Base-by-base conservation (phyloP, 2,797 vertebrate species). In the Uromys caudimaculatus region DNA sequence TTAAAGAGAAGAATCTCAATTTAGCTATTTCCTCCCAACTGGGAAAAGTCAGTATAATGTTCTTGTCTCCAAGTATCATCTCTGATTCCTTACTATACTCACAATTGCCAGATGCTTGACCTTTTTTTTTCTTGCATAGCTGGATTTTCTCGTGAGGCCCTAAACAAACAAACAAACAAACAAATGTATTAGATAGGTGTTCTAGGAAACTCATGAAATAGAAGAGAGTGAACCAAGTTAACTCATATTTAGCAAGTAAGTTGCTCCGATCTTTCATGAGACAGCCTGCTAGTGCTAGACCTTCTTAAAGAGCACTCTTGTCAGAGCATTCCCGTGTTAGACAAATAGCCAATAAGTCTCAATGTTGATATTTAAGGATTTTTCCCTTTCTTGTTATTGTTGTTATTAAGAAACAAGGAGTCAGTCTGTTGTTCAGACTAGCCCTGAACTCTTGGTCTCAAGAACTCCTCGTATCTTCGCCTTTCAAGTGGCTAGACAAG, bases 41-140 rank as follows among this genome's bases (percentile, higher is more conserved):
- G 79, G 92, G 96, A 97, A 93, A 75, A 95, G 62, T 89, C 84
- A 96, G 38, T 83, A 2, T 67, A 69, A 75, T 60, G 29, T 62
- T 90, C 44, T 89, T 77, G 9, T 91, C 67, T 91, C 60, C 44
- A 90, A 90, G 29, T 64, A 52, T 56, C 67, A 12, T 44, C 64
- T 89, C 35, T 78, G 58, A 60, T 29, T 38, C 50, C 64, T 95
- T 92, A 69, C 10, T 83, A 41, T 96, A 98, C 99, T 99, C 99
- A 99, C 99, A 99, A 99, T 96, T 99, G 99, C 99, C 99, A 99
- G 98, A 99, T 99, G 98, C 99, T 99, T 96, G 99, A 99, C 96
- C 99, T 99, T 98, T 99, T 99, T 98, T 99, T 99, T 98, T 99
- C 99, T 67, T 99, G 99, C 98, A 99, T 99, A 96, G 98, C 97